Conservation (phyloP, 1,140 invertebrate genomes). For the Papilio polytes region DNA sequence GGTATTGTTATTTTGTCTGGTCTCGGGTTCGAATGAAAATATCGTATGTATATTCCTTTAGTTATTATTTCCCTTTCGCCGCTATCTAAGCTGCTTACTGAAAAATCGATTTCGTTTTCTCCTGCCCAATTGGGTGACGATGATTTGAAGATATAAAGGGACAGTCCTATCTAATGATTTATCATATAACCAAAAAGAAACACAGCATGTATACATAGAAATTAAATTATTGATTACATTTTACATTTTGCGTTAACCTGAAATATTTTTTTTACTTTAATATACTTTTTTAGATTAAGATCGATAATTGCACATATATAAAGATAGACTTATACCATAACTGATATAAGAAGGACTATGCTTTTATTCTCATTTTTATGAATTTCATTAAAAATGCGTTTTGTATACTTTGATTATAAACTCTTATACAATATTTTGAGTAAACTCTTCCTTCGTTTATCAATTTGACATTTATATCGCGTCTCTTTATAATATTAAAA, state of each 20-base stretch:
- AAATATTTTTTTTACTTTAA: too few species aligned
- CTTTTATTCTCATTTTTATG: too few species aligned
- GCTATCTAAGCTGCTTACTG: constrained; percentile 71
- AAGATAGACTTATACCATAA: not conserved
- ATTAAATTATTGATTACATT: too few species aligned
- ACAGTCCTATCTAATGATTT: not conserved
- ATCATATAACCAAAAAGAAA: too few species aligned
- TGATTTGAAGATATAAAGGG: constrained; percentile 9
- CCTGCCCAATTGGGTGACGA: constrained; percentile 56
- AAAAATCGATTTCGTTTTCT: constrained; percentile 74
- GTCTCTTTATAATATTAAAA: too few species aligned
- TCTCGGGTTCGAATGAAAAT: constrained; percentile 23
- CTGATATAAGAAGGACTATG: too few species aligned
- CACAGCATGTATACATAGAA: too few species aligned
- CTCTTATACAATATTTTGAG: too few species aligned
- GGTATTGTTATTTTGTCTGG: constrained; percentile 29
- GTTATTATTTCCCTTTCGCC: constrained; percentile 60
- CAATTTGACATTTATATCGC: not conserved
- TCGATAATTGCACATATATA: not conserved
- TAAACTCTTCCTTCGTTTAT: not conserved
- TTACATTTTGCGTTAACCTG: too few species aligned
- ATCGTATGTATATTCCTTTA: constrained; percentile 41
- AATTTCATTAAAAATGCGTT: too few species aligned
- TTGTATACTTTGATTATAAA: too few species aligned
- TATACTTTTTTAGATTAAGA: not conserved